Base-by-base conservation (phyloP, 2,888 invertebrate genomes). In the Drosophila paranaensis region DNA sequence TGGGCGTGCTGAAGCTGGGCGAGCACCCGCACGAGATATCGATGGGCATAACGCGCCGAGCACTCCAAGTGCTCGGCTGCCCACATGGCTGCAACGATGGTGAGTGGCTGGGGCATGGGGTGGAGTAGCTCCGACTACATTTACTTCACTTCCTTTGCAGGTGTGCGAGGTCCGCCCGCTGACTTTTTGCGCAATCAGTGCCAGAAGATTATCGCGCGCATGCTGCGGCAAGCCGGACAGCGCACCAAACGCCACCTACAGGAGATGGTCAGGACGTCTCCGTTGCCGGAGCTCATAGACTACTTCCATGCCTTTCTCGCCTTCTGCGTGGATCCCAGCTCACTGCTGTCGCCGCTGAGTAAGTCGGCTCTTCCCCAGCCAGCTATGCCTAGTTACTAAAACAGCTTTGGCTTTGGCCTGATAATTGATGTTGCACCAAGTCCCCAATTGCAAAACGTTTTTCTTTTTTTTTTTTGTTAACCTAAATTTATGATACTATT, bases 231-330 rank as follows among this genome's bases (percentile, higher is more conserved):
- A 16, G 94, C 94, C 0, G 93, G 93, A 3, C 91, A 93, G 4
- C 93, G 93, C 9, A 94, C 94, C 37, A 94, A 94, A 6, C 89
- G 92, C 0, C 93, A 94, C n/a, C 89, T 95, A 35, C 94, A 95
- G 67, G 95, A 96, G 75, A 96, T 97, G 94, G 95, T 98, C 0
- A 95, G 95, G 77, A 95, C 95, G 3, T 95, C 96, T 35, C 95
- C 97, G 0, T 94, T 99, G 37, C 94, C 95, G 20, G 97, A 98
- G 74, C 95, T 98, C 10, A 93, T 99, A 62, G 99, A 99, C 90
- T 97, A 99, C 90, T 95, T 99, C 72, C 99, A 99, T 92, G 96
- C 99, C 0, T 97, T 98, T 83, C 95, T 98, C 57, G 98, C 98
- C 8, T 99, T 98, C 93, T 99, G 99, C 93, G 95, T 97, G 42